phyloP scores from a whole-genome alignment of 2,113 vertebrate species.

The Bolborhynchus lineola region DNA sequence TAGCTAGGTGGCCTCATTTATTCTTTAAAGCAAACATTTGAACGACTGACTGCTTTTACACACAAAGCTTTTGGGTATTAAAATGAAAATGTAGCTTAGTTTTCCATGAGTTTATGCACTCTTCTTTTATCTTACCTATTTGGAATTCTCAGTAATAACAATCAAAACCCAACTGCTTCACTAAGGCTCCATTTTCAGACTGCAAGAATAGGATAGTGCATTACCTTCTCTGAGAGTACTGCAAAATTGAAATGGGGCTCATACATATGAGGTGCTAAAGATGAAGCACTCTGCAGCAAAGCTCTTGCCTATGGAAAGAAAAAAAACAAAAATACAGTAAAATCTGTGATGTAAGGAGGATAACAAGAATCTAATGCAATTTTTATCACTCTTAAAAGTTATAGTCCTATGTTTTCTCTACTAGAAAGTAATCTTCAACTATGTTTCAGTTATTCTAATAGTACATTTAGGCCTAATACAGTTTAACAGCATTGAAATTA shows the following conservation, averaged over 20 bases:
- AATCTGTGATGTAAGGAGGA: background rate
- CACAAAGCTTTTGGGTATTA: background rate
- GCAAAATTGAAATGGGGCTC: constrained; percentile 95
- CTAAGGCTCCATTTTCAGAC: background rate
- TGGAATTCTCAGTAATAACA: background rate
- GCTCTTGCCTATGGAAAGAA: constrained; percentile 83
- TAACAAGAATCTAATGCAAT: background rate
- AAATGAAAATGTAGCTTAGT: background rate
- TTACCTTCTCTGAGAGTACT: constrained; percentile 92
- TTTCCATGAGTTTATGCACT: background rate
- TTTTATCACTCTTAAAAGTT: background rate
- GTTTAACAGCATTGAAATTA: background rate
- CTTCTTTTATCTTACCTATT: background rate
- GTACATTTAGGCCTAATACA: background rate
- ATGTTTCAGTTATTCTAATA: background rate
- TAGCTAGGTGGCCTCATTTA: background rate
- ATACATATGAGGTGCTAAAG: constrained; percentile 91
- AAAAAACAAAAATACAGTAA: background rate
- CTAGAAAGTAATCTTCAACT: background rate
- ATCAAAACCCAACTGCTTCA: background rate
- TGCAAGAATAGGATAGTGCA: background rate
- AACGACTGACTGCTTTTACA: background rate
- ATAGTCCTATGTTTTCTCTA: background rate
- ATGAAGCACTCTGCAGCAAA: constrained; percentile 90
- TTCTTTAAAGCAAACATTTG: background rate